Conservation (phyloP, 2,888 invertebrate species). For the Silvanus unidentatus region DNA sequence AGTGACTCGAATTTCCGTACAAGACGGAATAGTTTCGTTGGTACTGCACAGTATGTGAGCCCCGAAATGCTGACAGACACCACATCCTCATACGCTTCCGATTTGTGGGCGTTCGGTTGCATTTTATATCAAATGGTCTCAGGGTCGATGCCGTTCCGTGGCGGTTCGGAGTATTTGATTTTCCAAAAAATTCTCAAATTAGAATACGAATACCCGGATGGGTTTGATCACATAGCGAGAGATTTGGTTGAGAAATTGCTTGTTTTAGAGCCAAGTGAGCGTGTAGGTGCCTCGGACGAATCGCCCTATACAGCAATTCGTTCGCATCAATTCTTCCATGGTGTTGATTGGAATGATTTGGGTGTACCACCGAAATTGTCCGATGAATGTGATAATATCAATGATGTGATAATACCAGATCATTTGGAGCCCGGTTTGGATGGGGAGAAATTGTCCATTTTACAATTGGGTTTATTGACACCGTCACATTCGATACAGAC, state of each 20-base stretch:
- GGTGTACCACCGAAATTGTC: constrained; percentile 77
- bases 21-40: constrained; percentile 65
- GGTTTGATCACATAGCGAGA: constrained; percentile 79
- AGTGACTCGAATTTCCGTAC: constrained; percentile 13
- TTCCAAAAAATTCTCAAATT: constrained; percentile 91
- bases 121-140: constrained; percentile 96
- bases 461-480: constrained; percentile 21
- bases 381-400: constrained; percentile 49
- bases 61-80: constrained; percentile 88
- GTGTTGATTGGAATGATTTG: constrained; percentile 76
- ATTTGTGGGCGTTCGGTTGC: constrained; percentile 97
- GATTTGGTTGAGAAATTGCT: constrained; percentile 83
- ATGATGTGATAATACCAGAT: constrained; percentile 64
- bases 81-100: constrained; percentile 71
- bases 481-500: constrained; percentile 17
- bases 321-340: constrained; percentile 79
- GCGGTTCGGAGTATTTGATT: constrained; percentile 88
- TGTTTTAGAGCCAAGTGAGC: constrained; percentile 70
- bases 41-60: constrained; percentile 97
- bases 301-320: constrained; percentile 75
- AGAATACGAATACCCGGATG: constrained; percentile 88
- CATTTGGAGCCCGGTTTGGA: constrained; percentile 84
- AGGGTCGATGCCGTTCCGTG: constrained; percentile 59
- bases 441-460: constrained; percentile 64
- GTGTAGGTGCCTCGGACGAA: constrained; percentile 77